Percentiles rank a stretch among this genome's conserved stretches.
Evolutionary conservation across 2,113 vertebrate genomes (phyloP).

Genomic region (Phalacrocorax aristotelis): DNA sequence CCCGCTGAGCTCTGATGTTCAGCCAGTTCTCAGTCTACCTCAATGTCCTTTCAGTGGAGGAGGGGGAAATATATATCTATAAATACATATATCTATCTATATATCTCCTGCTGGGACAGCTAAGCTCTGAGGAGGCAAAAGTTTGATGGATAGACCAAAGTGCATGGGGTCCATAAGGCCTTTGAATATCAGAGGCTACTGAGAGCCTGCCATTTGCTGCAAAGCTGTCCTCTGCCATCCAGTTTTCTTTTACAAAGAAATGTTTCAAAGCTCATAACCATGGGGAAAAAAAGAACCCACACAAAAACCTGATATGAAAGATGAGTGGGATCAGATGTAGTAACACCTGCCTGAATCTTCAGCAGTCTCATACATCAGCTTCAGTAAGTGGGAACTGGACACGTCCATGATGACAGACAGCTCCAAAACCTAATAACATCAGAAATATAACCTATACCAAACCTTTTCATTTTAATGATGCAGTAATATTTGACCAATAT

Average conservation of each 20-base stretch:
- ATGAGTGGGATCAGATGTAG: not conserved
- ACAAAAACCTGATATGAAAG: not conserved
- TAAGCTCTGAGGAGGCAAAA: not conserved
- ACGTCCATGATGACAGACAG: not conserved
- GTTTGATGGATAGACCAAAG: not conserved
- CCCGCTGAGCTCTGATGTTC: no score
- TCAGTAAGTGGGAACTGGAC: not conserved
- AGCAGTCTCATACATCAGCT: not conserved
- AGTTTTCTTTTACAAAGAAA: not conserved
- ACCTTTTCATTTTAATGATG: not conserved
- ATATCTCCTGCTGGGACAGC: not conserved
- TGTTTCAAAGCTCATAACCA: not conserved
- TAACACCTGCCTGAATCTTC: not conserved
- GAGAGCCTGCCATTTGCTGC: not conserved
- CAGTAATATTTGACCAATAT: not conserved
- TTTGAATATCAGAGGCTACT: not conserved
- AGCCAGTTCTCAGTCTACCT: no score
- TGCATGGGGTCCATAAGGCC: not conserved
- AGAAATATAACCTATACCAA: not conserved
- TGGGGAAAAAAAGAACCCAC: not conserved
- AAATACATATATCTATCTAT: no score
- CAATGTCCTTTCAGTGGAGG: no score
- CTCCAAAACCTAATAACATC: not conserved
- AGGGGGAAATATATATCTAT: no score
- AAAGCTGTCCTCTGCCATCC: not conserved